Evolutionary conservation across 1,140 invertebrate species (phyloP), one percentile per base, ranked within the genome.

Genomic region (Leptinotarsa defecta): DNA sequence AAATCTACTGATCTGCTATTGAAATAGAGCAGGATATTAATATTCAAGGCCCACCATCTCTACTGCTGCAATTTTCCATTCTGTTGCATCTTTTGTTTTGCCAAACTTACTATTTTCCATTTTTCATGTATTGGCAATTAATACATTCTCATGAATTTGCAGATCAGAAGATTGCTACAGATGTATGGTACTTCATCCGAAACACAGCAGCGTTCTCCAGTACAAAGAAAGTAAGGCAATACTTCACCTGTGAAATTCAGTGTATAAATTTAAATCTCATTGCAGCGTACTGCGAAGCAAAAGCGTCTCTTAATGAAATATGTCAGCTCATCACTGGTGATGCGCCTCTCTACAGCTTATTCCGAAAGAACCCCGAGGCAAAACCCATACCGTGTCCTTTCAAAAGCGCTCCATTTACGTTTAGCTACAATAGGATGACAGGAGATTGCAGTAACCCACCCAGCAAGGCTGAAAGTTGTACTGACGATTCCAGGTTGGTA

Each of bases 381-480:
- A 87, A 88, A 68, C 91, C 92, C 3, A 90, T 92, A 78, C 83
- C 88, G 2, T 94, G 93, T 80, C 93, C 93, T 6, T 94, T 94
- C 85, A 90, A 88, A 76, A 90, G 90, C 3, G 88, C 91, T n/a
- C 92, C 94, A 0, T 93, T 93, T 85, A 93, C 91, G 0, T 95
- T 96, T 84, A 92, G 91, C 4, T 94, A 93, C 83, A 91, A 87
- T 76, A 85, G 90, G 48, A 93, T 93, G 4, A 89, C 92, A 24
- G 92, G 91, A 1, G 91, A 94, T 77, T 96, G 94, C 85, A 89
- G 87, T 76, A 89, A 89, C 81, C 94, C 94, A 1, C 88, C 90
- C 19, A 95, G 94, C 17, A 91, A 90, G 52, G 92, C 94, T 15
- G 94, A 95, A 83, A 91, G 92, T 73, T 96, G 94, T 83, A 95